Base-by-base conservation (phyloP, 37 sponge, comb jelly and placozoan species). In the Ianthella basta region DNA sequence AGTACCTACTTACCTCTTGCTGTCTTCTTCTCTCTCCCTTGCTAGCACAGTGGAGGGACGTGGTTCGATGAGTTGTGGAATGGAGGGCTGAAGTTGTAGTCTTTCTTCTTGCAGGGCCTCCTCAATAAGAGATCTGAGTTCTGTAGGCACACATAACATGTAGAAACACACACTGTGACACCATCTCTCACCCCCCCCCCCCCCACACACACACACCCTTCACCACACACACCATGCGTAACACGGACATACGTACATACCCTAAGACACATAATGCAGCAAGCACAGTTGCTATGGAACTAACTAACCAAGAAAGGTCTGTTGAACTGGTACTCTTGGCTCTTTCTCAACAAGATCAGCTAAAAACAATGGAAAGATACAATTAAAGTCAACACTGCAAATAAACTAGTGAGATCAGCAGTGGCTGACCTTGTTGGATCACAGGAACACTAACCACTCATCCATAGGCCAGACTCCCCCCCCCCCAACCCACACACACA, bases 1-100 rank as follows among this genome's bases (percentile, higher is more conserved):
- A 8, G 50, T 37, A 82, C 27, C 5, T 70, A 72, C 35, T 1
- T 60, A 55, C 69, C 72, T 83, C 72, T 75, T 75, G 25, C 78
- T 75, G 53, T 50, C 3, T 41, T 75, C 78, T 41, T 75, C 78
- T 41, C 44, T 53, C 53, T 75, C 37, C 6, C 53, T 75, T 32
- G 78, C 21, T 19, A 41, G 21, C 53, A 40, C 53, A 75, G 78
- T 44, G 40, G 78, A 75, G 1, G 78, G 64, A 6, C 29, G 24
- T 13, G 64, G 64, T 27, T 61, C 29, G 2, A 10, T 5, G 13
- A 4, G 25, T 29, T 29, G 4, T 69, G 34, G 35, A 30, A 5
- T 69, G 70, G 29, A n/a, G 34, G 35, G 12, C 6, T 35, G 34
- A 1, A 34, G 70, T 3, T 21, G 35, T 44, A 75, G 44, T 50